Percentiles rank a stretch among this genome's conserved stretches.
phyloP scores from a whole-genome alignment of 2,888 invertebrate species.

The Agrochola litura region DNA sequence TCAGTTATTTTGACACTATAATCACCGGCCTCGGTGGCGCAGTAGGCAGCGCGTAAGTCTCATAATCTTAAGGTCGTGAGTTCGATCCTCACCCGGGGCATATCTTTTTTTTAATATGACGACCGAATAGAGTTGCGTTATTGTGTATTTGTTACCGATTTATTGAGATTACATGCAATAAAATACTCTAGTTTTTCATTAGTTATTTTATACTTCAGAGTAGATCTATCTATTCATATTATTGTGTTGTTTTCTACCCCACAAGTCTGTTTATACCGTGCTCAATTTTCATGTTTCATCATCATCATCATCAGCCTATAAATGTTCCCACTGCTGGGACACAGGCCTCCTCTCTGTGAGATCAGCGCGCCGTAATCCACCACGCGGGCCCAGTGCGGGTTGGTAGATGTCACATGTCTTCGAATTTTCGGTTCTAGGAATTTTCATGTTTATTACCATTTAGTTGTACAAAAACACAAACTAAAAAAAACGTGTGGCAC shows the following conservation, averaged over 20 bases:
- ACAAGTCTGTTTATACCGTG: neutral
- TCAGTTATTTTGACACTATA: rapidly evolving
- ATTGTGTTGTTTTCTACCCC: neutral
- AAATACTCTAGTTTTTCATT: neutral
- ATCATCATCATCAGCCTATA: too few species aligned
- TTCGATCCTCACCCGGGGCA: constrained; percentile 70
- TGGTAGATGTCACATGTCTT: too few species aligned
- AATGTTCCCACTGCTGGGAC: too few species aligned
- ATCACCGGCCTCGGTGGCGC: constrained; percentile 93
- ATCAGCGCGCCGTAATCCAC: too few species aligned
- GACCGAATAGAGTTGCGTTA: rapidly evolving
- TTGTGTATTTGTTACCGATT: neutral
- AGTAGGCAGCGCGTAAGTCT: constrained; percentile 97
- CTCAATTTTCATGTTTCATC: neutral
- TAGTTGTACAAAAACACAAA: too few species aligned
- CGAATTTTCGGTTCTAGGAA: too few species aligned
- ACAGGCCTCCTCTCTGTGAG: too few species aligned
- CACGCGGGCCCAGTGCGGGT: too few species aligned
- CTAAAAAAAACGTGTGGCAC: too few species aligned
- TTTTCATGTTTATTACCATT: too few species aligned
- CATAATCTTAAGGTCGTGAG: constrained; percentile 96
- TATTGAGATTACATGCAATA: neutral
- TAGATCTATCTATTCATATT: neutral
- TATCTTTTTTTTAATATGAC: constrained; percentile 42
- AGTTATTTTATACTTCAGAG: neutral